Conservation (phyloP, 2,888 invertebrate genomes). For the Seira musarum region DNA sequence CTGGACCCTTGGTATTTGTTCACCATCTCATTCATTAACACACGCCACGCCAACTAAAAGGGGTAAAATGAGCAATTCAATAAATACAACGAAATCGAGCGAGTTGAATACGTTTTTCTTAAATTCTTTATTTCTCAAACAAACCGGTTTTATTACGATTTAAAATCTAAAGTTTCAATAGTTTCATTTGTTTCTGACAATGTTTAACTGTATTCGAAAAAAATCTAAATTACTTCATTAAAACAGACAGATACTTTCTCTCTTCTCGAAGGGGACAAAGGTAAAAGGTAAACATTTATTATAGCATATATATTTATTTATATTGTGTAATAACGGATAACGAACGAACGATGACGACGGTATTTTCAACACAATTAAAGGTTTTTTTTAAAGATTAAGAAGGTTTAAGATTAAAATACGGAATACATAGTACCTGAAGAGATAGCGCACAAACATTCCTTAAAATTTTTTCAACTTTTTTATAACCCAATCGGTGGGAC, state of each 20-base stretch:
- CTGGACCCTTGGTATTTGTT: too few relatives aligned
- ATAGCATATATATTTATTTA: not conserved
- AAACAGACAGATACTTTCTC: conserved; percentile 22
- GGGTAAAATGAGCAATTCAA: too few relatives aligned
- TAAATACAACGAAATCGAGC: too few relatives aligned
- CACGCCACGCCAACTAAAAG: too few relatives aligned
- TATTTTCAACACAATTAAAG: conserved; percentile 2
- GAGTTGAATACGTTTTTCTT: not conserved
- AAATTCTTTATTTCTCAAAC: conserved; percentile 22
- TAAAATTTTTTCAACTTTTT: conserved; percentile 56
- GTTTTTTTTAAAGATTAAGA: not conserved
- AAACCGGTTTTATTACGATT: conserved; percentile 35
- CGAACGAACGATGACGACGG: conserved; percentile 4
- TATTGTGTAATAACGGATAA: conserved; percentile 8
- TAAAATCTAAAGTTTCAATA: conserved; percentile 35
- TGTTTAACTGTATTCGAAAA: conserved; percentile 44
- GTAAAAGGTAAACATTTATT: not conserved
- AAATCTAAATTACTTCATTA: conserved; percentile 39
- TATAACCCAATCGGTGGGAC: conserved; percentile 90
- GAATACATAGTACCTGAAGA: conserved; percentile 3
- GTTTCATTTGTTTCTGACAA: conserved; percentile 25
- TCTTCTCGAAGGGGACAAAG: conserved; percentile 15
- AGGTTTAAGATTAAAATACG: not conserved
- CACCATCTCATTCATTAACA: too few relatives aligned
- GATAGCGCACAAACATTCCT: not conserved